These are phyloP conservation scores for Mirza zaza DNA, from an alignment of 2,113 vertebrate genomes.

Conservation along the genomic window DNA sequence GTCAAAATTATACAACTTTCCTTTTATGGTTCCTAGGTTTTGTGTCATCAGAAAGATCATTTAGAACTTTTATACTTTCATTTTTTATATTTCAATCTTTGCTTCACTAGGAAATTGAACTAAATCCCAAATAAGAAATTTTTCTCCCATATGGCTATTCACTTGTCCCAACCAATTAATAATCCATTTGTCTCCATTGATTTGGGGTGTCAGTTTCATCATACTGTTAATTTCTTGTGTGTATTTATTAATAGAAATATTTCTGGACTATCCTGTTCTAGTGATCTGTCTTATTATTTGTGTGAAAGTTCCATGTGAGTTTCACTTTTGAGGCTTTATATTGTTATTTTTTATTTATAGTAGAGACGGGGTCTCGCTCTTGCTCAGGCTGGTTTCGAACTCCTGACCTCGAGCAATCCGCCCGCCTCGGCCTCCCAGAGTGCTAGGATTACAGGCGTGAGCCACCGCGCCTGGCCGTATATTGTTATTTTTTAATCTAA, in stretches of 20 bases:
- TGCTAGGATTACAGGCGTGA: too few species aligned
- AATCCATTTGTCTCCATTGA: background rate
- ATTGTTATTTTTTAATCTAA: conserved; percentile 35
- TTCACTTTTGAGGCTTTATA: conserved; percentile 1
- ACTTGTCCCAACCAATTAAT: conserved; percentile 28
- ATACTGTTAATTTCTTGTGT: background rate
- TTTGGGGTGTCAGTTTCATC: background rate
- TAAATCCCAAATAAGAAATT: background rate
- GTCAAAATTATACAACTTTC: conserved; percentile 62
- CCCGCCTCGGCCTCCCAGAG: too few species aligned
- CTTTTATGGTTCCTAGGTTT: conserved; percentile 66
- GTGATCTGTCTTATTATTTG: background rate
- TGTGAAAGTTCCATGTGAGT: background rate
- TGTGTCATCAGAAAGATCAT: conserved; percentile 55
- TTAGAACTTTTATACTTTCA: conserved; percentile 48
- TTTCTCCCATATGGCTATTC: background rate
- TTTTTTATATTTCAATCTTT: conserved; percentile 51
- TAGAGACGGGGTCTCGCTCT: too few species aligned
- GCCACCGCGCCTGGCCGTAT: too few species aligned
- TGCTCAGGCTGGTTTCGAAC: too few species aligned
- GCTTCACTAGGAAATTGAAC: conserved; percentile 44
- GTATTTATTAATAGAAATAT: background rate
- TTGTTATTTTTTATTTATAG: conserved; percentile 49
- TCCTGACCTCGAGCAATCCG: too few species aligned
- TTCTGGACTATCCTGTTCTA: background rate